A percentile compares a stretch with the other conserved stretches of the same genome.
Conservation (phyloP, 2,113 vertebrate genomes). For the Oncorhynchus tshawytscha region DNA sequence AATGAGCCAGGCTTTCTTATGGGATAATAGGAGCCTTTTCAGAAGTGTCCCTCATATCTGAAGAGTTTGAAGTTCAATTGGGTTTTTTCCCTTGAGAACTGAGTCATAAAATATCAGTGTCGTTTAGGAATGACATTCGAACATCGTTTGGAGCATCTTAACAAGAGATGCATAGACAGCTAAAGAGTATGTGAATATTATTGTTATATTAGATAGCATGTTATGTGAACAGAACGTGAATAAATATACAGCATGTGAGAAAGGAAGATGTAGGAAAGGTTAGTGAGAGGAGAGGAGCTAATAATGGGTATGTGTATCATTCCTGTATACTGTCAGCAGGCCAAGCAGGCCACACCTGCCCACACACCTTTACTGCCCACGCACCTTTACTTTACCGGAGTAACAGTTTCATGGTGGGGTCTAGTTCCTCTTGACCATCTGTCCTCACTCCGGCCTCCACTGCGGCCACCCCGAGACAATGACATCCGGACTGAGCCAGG, state of each 20-base stretch:
- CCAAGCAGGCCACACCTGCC: constrained; percentile 60
- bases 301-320: constrained; percentile 14
- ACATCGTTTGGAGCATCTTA: background rate
- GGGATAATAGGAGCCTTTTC: constrained; percentile 5
- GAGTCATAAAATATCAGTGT: background rate
- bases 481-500: constrained; percentile 35
- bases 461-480: constrained; percentile 57
- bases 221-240: background rate
- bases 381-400: background rate
- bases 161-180: background rate
- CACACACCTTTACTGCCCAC: constrained; percentile 54
- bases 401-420: constrained; percentile 42
- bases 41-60: background rate
- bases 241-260: background rate
- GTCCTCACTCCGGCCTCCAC: constrained; percentile 13
- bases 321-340: constrained; percentile 53
- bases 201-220: background rate
- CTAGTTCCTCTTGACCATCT: constrained; percentile 72
- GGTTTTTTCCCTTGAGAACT: background rate
- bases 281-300: background rate
- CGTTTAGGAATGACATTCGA: background rate
- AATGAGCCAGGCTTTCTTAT: constrained; percentile 7
- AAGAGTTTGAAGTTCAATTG: background rate
- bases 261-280: too few species aligned
- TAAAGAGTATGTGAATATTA: too few species aligned